Percentiles rank a stretch among this genome's conserved stretches.
Evolutionary conservation across 1,140 invertebrate genomes (phyloP).

Genomic region (Ooceraea biroi): DNA sequence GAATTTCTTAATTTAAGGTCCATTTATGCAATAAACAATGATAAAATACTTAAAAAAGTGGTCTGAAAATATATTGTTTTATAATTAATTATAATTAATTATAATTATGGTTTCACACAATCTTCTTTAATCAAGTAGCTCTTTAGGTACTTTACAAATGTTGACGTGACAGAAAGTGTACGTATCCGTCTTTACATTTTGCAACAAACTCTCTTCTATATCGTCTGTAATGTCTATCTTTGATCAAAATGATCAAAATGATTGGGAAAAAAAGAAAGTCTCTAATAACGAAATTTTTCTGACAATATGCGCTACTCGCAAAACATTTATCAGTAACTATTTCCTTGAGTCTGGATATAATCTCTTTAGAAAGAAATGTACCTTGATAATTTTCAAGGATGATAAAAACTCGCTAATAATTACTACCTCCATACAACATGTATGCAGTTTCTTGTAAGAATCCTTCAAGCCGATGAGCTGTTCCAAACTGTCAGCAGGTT

Average conservation of each 20-base stretch:
- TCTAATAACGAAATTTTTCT: neutral
- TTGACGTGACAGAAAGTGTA: neutral
- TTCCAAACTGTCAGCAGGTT: conserved; percentile 10
- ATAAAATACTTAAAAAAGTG: neutral
- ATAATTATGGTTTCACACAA: neutral
- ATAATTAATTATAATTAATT: neutral
- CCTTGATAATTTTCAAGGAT: neutral
- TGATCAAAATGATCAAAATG: neutral
- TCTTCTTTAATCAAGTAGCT: neutral
- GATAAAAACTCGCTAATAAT: neutral
- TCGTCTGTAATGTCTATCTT: neutral
- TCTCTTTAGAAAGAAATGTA: neutral
- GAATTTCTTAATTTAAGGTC: neutral
- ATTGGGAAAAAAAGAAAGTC: neutral
- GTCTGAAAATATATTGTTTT: too few species aligned
- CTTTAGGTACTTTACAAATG: neutral
- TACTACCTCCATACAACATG: neutral
- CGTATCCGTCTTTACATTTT: neutral
- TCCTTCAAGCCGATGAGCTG: neutral
- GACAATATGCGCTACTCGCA: neutral
- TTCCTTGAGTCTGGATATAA: neutral
- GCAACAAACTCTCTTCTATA: neutral
- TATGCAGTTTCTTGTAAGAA: neutral
- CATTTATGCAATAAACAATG: neutral
- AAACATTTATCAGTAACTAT: neutral